Evolutionary conservation across 92 coral and sea anemone species (phyloP).

Genomic region (Parazoanthus swiftii): DNA sequence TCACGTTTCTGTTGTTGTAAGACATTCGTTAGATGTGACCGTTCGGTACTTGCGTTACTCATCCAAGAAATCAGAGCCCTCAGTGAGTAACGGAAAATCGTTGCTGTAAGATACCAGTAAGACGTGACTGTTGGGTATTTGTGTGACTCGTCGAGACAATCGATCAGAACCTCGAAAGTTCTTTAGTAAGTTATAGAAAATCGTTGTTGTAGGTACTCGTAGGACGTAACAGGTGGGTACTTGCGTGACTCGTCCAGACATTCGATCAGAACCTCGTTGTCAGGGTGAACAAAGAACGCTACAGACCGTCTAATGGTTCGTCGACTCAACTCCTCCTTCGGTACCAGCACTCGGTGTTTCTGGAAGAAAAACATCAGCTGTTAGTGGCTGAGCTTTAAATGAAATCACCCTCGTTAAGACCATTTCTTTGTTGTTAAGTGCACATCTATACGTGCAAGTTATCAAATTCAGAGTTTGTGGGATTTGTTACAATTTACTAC

Average conservation of each 20-base stretch:
- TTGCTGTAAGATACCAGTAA: conserved; percentile 28
- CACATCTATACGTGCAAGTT: too few species aligned
- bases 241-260: conserved; percentile 85
- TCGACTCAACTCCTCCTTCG: conserved; percentile 67
- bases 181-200: conserved; percentile 75
- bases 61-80: background rate
- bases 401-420: too few species aligned
- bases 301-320: conserved; percentile 70
- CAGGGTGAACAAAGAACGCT: conserved; percentile 89
- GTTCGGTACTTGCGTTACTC: too few species aligned
- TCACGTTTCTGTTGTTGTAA: too few species aligned
- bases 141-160: background rate
- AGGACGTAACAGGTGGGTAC: conserved; percentile 75
- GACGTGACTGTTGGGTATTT: background rate
- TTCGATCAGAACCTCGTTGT: conserved; percentile 71
- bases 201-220: conserved; percentile 73
- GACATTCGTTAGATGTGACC: too few species aligned
- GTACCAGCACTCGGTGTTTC: conserved; percentile 93
- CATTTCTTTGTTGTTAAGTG: too few species aligned
- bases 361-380: conserved; percentile 20
- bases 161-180: background rate
- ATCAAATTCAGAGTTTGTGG: too few species aligned
- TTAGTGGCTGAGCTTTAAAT: too few species aligned
- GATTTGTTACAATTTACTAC: too few species aligned
- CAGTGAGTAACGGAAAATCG: conserved; percentile 79